Evolutionary conservation across 2,113 vertebrate species (phyloP).

Genomic region (Muntiacus muntjak): DNA sequence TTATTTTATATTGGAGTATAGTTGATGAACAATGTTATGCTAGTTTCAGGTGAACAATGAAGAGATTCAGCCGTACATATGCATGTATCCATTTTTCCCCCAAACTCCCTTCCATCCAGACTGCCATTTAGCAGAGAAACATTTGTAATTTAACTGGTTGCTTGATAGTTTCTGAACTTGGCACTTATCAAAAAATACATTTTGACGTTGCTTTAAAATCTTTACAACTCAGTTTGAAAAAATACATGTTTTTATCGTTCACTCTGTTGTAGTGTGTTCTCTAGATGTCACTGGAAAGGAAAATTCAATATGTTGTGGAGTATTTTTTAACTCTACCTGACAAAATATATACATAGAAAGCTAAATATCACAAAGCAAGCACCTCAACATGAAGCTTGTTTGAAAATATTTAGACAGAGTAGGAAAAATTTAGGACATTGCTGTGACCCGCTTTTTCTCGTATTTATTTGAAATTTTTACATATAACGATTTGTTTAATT

Average conservation of each 20-base stretch:
- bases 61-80: not conserved
- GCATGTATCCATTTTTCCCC: not conserved
- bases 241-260: not conserved
- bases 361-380: conserved; percentile 8
- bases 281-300: not conserved
- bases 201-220: not conserved
- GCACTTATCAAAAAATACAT: not conserved
- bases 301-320: not conserved
- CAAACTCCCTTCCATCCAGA: not conserved
- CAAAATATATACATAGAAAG: not conserved
- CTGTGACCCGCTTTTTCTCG: not conserved
- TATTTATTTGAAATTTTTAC: not conserved
- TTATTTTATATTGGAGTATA: not conserved
- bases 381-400: not conserved
- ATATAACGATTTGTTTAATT: not conserved
- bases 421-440: not conserved
- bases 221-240: not conserved
- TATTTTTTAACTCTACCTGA: not conserved
- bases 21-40: not conserved
- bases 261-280: not conserved
- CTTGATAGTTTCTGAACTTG: not conserved
- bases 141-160: not conserved
- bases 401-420: not conserved
- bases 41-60: not conserved
- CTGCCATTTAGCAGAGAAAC: not conserved